phyloP scores from a whole-genome alignment of 2,797 vertebrate species.

The Malacoraja senta region DNA sequence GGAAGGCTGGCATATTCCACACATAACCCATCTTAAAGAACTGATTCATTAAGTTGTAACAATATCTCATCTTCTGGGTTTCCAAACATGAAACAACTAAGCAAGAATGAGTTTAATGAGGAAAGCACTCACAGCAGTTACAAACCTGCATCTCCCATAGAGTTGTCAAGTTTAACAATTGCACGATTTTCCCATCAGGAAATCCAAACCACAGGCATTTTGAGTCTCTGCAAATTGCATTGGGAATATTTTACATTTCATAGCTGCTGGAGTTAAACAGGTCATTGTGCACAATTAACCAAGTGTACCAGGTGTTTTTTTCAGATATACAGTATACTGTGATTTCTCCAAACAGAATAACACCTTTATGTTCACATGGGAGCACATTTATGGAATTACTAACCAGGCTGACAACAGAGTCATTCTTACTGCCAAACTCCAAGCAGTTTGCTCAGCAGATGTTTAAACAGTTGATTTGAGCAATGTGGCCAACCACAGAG shows the following conservation, averaged over 20 bases:
- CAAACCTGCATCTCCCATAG: not conserved
- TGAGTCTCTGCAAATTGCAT: not conserved
- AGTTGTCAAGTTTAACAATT: not conserved
- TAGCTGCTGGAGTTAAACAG: not conserved
- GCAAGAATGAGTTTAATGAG: not conserved
- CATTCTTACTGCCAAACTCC: not conserved
- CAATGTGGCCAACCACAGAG: not conserved
- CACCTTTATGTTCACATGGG: not conserved
- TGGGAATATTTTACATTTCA: not conserved
- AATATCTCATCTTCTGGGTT: not conserved
- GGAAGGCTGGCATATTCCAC: not conserved
- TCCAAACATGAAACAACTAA: not conserved
- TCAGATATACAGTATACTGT: not conserved
- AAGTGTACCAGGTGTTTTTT: not conserved
- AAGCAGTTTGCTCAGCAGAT: not conserved
- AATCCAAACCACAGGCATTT: not conserved
- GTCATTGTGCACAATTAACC: not conserved
- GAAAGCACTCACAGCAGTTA: not conserved
- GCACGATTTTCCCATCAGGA: not conserved
- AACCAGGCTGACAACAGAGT: not conserved
- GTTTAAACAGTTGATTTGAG: not conserved
- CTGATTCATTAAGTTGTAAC: not conserved
- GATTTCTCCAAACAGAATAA: not conserved
- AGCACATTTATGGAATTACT: not conserved
- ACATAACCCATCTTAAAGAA: not conserved